phyloP scores from a whole-genome alignment of 2,888 invertebrate genomes.

The Piscicola geometra region DNA sequence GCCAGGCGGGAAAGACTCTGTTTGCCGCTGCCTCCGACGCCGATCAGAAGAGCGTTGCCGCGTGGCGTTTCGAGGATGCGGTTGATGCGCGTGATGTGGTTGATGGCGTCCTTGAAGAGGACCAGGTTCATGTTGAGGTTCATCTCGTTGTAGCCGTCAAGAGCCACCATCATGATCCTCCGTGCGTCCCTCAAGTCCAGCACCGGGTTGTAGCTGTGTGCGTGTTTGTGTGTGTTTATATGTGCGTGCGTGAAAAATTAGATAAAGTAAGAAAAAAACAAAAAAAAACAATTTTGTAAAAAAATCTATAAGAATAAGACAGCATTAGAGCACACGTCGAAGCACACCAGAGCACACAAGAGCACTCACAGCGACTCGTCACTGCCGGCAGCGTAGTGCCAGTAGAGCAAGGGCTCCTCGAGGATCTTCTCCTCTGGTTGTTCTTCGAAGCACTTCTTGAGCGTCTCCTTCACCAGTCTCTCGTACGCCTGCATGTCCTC shows the following conservation, averaged over 20 bases:
- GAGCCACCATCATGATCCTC: conserved; percentile 78
- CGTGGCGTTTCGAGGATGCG: conserved; percentile 88
- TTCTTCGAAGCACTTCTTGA: conserved; percentile 91
- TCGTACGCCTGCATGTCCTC: conserved; percentile 84
- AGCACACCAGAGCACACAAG: not conserved
- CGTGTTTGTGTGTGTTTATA: no score
- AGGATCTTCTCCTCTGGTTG: conserved; percentile 79
- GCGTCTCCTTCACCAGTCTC: conserved; percentile 80
- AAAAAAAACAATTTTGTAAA: no score
- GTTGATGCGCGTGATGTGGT: conserved; percentile 84
- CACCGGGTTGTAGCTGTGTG: conserved; percentile 71
- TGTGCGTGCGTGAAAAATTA: no score
- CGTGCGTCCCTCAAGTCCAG: conserved; percentile 73
- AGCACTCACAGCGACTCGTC: conserved; percentile 74
- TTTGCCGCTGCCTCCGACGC: conserved; percentile 92
- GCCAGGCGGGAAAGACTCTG: conserved; percentile 85
- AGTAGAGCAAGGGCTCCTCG: conserved; percentile 83
- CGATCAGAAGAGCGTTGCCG: conserved; percentile 87
- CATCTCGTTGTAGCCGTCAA: conserved; percentile 88
- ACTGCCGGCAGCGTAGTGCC: conserved; percentile 89
- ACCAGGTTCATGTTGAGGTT: conserved; percentile 96
- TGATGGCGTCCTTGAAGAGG: conserved; percentile 93
- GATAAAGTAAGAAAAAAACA: no score
- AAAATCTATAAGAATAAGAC: no score
- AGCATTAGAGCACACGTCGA: no score